Evolutionary conservation across 2,888 invertebrate genomes (phyloP).

Genomic region (Orthonevra nobilis): DNA sequence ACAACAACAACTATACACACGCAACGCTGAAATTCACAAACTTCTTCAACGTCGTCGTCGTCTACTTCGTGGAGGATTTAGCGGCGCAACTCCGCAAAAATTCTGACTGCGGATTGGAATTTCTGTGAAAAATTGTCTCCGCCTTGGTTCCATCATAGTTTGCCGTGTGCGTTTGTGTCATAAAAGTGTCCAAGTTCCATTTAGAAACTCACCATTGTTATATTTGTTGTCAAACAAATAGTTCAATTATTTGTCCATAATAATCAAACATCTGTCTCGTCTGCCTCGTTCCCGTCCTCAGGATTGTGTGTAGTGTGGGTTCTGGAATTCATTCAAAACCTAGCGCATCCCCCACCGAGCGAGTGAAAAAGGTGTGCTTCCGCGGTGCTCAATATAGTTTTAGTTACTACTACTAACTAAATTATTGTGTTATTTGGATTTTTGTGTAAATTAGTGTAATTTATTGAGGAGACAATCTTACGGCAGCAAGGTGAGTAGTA

Average conservation of each 20-base stretch:
- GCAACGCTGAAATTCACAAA: conserved; percentile 53
- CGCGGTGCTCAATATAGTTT: neutral
- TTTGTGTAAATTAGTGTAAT: conserved; percentile 3
- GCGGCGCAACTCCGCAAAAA: conserved; percentile 63
- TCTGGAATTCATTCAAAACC: no score
- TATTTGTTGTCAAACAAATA: conserved; percentile 26
- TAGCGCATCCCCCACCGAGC: no score
- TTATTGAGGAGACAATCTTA: neutral
- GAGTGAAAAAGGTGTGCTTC: neutral
- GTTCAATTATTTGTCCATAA: conserved; percentile 1
- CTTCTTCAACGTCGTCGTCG: conserved; percentile 29
- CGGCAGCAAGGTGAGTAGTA: conserved; percentile 11
- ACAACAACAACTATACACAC: conserved; percentile 51
- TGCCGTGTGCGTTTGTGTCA: conserved; percentile 9
- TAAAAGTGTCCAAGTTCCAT: neutral
- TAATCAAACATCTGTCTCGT: neutral
- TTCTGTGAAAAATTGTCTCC: conserved; percentile 7
- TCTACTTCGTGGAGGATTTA: conserved; percentile 39
- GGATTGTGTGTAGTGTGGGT: no score
- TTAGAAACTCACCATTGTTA: conserved; percentile 1
- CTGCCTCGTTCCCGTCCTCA: neutral
- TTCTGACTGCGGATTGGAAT: conserved; percentile 3
- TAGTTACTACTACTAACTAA: no score
- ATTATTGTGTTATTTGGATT: neutral
- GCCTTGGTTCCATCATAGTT: conserved; percentile 1